Percentiles rank a stretch among this genome's conserved stretches.
Evolutionary conservation across 2,113 vertebrate species (phyloP).

Genomic region (Elachura formosa): DNA sequence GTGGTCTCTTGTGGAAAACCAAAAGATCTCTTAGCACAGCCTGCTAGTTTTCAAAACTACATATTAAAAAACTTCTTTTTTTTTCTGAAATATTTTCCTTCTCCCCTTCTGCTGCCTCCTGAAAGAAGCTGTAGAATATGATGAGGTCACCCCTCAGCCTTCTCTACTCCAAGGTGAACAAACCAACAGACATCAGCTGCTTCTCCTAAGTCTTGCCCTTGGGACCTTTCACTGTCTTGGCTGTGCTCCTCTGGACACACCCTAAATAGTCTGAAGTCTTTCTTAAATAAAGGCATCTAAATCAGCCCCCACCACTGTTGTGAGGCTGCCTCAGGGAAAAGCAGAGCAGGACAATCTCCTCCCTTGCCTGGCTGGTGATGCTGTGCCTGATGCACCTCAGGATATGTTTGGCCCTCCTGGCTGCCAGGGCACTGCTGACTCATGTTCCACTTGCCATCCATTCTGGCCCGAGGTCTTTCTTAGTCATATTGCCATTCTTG

Average conservation of each 20-base stretch:
- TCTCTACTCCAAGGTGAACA: neutral
- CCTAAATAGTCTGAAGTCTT: neutral
- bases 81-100: neutral
- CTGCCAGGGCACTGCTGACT: neutral
- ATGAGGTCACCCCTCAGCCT: neutral
- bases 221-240: neutral
- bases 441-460: neutral
- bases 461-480: neutral
- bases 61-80: neutral
- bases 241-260: neutral
- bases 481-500: neutral
- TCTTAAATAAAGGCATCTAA: neutral
- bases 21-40: neutral
- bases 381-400: neutral
- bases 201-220: neutral
- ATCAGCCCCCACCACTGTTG: neutral
- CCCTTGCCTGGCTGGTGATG: accelerated
- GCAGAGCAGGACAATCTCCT: neutral
- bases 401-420: accelerated
- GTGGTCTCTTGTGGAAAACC: neutral
- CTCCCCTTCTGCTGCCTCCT: neutral
- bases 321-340: accelerated
- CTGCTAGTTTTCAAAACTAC: neutral
- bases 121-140: neutral
- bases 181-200: neutral